Evolutionary conservation across 30 jellyfish, hydroid and myxozoan genomes (phyloP), one percentile per base, ranked within the genome.

Genomic region (Haliclystus octoradiatus): DNA sequence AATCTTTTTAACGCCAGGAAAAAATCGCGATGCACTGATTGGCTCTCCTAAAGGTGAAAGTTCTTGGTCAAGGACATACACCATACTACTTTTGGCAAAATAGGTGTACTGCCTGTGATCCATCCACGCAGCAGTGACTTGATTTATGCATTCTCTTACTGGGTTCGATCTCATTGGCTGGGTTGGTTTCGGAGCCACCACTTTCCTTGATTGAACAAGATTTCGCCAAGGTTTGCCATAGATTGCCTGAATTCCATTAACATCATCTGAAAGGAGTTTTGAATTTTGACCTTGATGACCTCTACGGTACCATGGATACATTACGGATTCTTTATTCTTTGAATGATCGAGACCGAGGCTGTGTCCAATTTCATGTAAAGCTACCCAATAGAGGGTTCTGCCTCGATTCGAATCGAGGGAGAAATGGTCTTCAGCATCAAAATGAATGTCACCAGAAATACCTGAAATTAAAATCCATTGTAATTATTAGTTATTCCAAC

Each of bases 241-340:
- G 1, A 88, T 62, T 33, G 72, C 52, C 50, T 88, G 97, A 7
- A 76, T 76, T 33, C 97, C 97, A 0, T 32, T 49, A 0, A 88
- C 63, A 31, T 88, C 97, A 49, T 88, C 97, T 15, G 72, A 14
- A 28, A 66, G 33, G 27, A 88, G 40, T 2, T 71, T 26, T 29
- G 71, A 72, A 66, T 80, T 82, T 34, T 70, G 83, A 28, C 93
- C 94, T 24, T 76, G 65, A 50, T 76, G 68, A n/a, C n/a, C n/a
- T 9, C 80, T 85, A 52, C 65, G 91, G 68, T 88, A 88, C 97
- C 97, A 88, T 28, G 97, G 97, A 63, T 74, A 88, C 97, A 88
- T 88, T 52, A 88, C 84, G 4, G 97, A 93, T 26, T 76, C 93
- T 25, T 34, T 72, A 1, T 67, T 47, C 15, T 66, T 28, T 5